Base-by-base conservation (phyloP, 1,140 invertebrate species). In the Oscheius sp. region DNA sequence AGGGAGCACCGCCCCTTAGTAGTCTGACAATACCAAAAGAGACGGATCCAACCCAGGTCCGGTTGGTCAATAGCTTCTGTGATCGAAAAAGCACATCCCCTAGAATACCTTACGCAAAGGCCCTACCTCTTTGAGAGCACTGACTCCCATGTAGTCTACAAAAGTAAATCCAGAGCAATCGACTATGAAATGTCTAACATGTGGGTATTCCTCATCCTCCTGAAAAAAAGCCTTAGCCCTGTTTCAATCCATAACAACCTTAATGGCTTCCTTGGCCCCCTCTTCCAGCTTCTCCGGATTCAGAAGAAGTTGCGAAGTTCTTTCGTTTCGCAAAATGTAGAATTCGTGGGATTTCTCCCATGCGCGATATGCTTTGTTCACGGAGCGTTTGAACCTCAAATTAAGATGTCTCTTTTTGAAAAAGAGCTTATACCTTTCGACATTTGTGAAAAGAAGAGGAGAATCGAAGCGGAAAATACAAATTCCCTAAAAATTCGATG, bases 131-230 rank as follows among this genome's bases (percentile, higher is more conserved):
- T 65, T 78, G 1, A 83, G 68, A 15, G 82, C 82, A 69, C 81
- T 82, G n/a, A 83, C 82, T 26, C 82, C 82, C 82, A 83, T 83
- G 26, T 65, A 84, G 46, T 83, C 82, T 15, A 83, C 82, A 55
- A 83, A 84, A 31, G 82, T 84, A 36, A 83, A 84, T 20, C 83
- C 82, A n/a, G 83, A 84, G 65, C 82, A 83, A 49, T 83, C 82
- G 35, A 83, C 75, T 23, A 83, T 72, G 29, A 83, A 82, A 58
- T 83, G 82, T 0, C 78, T 35, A 35, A 75, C 69, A 29, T 64
- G 62, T 29, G 52, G 52, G n/a, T 42, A 49, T 13, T 38, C 23
- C 18, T 59, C 38, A 2, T 52, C 34, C 2, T 20, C 59, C 7
- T 69, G 72, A 10, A 42, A 31, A 26, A 13, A 23, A 34, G 1